phyloP scores from a whole-genome alignment of 2,113 vertebrate genomes.

The Pycnonotus jocosus region DNA sequence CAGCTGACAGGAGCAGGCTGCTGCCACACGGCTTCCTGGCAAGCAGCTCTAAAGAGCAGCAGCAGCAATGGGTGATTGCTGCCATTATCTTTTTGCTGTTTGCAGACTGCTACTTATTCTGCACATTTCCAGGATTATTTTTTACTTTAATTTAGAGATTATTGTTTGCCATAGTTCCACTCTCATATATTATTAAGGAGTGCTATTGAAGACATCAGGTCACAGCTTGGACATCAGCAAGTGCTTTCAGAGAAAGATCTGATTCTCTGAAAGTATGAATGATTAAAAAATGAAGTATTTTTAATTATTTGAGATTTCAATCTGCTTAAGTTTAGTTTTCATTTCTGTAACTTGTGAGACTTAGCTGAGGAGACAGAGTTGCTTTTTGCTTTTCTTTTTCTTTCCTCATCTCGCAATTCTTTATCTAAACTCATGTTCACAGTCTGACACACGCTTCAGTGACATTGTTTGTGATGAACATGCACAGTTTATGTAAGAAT shows the following conservation, averaged over 20 bases:
- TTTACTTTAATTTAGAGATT: background rate
- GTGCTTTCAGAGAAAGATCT: background rate
- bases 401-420: accelerated
- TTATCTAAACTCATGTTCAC: background rate
- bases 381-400: background rate
- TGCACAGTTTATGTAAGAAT: background rate
- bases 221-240: background rate
- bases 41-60: background rate
- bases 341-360: background rate
- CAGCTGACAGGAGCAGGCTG: background rate
- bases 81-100: background rate
- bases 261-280: background rate
- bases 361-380: background rate
- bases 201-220: background rate
- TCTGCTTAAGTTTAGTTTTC: background rate
- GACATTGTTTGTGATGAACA: background rate
- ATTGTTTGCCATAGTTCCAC: background rate
- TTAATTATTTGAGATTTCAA: background rate
- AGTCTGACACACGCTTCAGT: background rate
- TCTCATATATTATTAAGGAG: background rate
- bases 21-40: background rate
- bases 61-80: background rate
- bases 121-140: background rate
- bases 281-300: background rate
- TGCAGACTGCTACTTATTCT: background rate